These are phyloP conservation scores for Anoncus sp. DNA, from an alignment of 2,888 invertebrate genomes.

Conservation along the genomic window DNA sequence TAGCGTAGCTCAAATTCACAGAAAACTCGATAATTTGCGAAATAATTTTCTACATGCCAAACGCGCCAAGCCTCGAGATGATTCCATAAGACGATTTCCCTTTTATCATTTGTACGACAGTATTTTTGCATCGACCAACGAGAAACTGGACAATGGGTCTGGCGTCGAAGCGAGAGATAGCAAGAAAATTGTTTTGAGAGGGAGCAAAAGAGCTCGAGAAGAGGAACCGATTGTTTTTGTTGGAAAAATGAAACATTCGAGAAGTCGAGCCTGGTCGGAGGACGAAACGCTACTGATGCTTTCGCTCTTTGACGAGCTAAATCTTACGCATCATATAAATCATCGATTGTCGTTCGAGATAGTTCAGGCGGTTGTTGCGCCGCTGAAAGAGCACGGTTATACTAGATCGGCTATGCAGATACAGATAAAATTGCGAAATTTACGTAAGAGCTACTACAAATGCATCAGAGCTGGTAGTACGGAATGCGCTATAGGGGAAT, in stretches of 20 bases:
- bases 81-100: constrained; percentile 67
- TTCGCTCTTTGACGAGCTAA: constrained; percentile 64
- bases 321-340: constrained; percentile 59
- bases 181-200: too few relatives aligned
- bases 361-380: constrained; percentile 63
- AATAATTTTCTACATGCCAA: constrained; percentile 63
- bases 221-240: background rate
- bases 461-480: constrained; percentile 64
- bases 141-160: background rate
- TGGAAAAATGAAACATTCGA: constrained; percentile 57
- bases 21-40: constrained; percentile 66
- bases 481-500: constrained; percentile 62
- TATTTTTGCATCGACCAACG: constrained; percentile 55
- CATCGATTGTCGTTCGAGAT: constrained; percentile 69
- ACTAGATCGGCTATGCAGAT: constrained; percentile 69
- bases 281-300: constrained; percentile 68
- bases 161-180: background rate
- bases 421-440: constrained; percentile 69
- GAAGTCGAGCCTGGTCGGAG: constrained; percentile 67
- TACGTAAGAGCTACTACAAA: constrained; percentile 66
- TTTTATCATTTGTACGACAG: constrained; percentile 69
- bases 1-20: constrained; percentile 63
- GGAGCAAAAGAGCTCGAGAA: background rate
- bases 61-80: constrained; percentile 45
- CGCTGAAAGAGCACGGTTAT: constrained; percentile 63